Percentiles rank a stretch among this genome's conserved stretches.
Evolutionary conservation across 2,888 invertebrate genomes (phyloP).

Genomic region (Rhamnusium bicolor): DNA sequence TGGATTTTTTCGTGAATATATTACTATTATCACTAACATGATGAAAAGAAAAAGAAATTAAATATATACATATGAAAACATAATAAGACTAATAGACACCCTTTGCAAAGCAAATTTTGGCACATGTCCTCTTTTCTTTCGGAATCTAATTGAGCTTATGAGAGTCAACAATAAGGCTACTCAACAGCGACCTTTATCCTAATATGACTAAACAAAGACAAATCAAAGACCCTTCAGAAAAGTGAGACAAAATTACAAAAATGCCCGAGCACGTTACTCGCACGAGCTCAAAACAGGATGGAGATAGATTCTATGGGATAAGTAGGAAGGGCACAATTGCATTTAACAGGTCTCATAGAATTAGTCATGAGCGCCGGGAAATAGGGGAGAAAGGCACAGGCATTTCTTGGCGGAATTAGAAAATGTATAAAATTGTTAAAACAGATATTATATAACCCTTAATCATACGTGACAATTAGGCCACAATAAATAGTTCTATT

Average conservation of each 20-base stretch:
- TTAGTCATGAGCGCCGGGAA: slow-evolving; percentile 34
- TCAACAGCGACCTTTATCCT: slow-evolving; percentile 37
- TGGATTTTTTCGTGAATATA: too few species aligned
- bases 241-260: slow-evolving; percentile 50
- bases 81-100: neutral
- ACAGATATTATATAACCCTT: too few species aligned
- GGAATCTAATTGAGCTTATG: slow-evolving; percentile 9
- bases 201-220: slow-evolving; percentile 42
- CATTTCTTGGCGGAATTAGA: too few species aligned
- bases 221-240: slow-evolving; percentile 35
- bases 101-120: neutral
- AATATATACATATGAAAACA: neutral
- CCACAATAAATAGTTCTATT: too few species aligned
- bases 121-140: neutral
- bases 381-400: neutral
- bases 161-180: slow-evolving; percentile 22
- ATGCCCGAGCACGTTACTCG: slow-evolving; percentile 60
- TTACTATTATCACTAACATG: too few species aligned
- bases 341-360: slow-evolving; percentile 49
- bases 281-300: slow-evolving; percentile 59
- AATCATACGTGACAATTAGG: too few species aligned
- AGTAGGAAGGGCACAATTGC: slow-evolving; percentile 47
- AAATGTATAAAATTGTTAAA: too few species aligned
- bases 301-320: slow-evolving; percentile 40
- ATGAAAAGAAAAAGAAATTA: neutral